Conservation (phyloP, 1,140 invertebrate species). For the Drosophila eugracilis region DNA sequence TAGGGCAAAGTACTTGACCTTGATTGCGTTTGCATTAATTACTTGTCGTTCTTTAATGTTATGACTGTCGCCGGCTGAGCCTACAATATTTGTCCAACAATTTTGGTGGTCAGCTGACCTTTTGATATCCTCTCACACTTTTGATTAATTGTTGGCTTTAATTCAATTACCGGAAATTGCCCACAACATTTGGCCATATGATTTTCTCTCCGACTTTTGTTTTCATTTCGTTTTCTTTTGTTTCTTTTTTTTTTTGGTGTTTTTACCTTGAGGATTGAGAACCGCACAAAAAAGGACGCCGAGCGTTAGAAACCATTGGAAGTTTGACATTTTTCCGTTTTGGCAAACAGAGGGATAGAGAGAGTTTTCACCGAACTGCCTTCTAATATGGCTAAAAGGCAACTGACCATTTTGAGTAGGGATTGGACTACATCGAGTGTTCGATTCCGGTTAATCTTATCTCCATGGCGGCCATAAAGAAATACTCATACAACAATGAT, state of each 20-base stretch:
- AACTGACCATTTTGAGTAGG: conserved; percentile 14
- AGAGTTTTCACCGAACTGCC: conserved; percentile 8
- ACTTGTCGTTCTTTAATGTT: conserved; percentile 71
- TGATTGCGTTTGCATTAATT: conserved; percentile 81
- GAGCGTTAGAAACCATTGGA: conserved; percentile 40
- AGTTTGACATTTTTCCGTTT: conserved; percentile 46
- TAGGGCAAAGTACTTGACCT: conserved; percentile 80
- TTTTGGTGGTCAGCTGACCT: conserved; percentile 42
- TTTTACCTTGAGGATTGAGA: conserved; percentile 57
- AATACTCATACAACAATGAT: conserved; percentile 48
- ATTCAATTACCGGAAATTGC: conserved; percentile 75
- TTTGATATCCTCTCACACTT: conserved; percentile 44
- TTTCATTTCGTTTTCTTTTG: conserved; percentile 14
- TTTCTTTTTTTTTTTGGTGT: not conserved
- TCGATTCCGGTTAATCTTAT: conserved; percentile 70
- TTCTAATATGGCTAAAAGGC: conserved; percentile 16
- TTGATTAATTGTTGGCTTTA: conserved; percentile 52
- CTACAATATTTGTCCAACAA: conserved; percentile 62
- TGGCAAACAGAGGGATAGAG: not conserved
- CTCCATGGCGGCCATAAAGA: conserved; percentile 24
- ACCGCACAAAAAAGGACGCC: conserved; percentile 47
- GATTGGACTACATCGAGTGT: conserved; percentile 38
- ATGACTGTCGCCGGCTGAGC: conserved; percentile 61
- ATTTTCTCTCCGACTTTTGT: conserved; percentile 11
- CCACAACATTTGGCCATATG: conserved; percentile 27